Base-by-base conservation (phyloP, 1,140 invertebrate genomes). In the Brachionus sp. region DNA sequence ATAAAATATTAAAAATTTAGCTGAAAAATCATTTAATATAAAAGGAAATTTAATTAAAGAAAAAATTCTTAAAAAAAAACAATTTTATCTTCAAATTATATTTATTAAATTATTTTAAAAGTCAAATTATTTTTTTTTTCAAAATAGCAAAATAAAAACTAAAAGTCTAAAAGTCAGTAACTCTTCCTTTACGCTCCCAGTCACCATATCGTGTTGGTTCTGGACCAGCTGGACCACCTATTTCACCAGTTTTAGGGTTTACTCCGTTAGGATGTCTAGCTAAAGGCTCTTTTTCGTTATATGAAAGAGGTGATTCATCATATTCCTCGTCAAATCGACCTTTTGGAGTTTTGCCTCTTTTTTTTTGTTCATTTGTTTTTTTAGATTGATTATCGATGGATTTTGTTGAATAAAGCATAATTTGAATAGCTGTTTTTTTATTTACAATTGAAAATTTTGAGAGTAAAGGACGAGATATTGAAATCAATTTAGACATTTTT, bases 161-260 rank as follows among this genome's bases (percentile, higher is more conserved):
- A 35, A 70, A 37, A 0, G 35, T 23, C 39, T 75, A 75, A 75
- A 75, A 75, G 25, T 75, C 70, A 75, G 70, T 75, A 46, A 75
- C 70, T 39, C 97, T 91, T 83, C 98, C 98, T 90, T 99, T 99
- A 84, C 97, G 91, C 88, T 99, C 98, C 97, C 98, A 99, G 90
- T 99, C 98, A 4, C 97, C 97, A 90, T 97, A 99, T 85, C 97
- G 91, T 37, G 98, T 99, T 37, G 98, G 98, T 90, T 99, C 97
- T 2, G 96, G 97, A 23, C 98, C 98, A 86, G 91, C 91, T 9
- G 97, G 98, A 10, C 98, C 97, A 84, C 94, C 94, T 83, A 95
- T 89, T 91, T 98, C 96, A 13, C 96, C 97, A 19, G 97, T 98
- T 84, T 91, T 85, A 6, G 95, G 95, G 37, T 84, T 80, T 13